Evolutionary conservation across 1,140 invertebrate genomes (phyloP).

Genomic region (Parasteatoda tepidariorum): DNA sequence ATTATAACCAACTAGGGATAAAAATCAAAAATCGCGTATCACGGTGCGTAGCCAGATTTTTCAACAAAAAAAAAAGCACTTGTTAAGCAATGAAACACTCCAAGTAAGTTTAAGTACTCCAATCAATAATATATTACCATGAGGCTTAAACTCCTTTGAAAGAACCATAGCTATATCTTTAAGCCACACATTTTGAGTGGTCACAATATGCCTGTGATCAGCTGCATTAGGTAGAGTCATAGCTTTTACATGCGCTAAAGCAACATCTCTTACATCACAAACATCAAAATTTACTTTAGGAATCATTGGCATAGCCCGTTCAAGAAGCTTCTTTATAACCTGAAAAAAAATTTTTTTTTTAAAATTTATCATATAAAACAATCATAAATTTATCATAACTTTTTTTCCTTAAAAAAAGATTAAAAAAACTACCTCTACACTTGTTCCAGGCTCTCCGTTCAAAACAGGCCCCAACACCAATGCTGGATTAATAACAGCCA

Average conservation of each 20-base stretch:
- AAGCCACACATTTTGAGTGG: slow-evolving; percentile 69
- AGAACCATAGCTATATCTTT: slow-evolving; percentile 70
- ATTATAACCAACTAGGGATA: too few species aligned
- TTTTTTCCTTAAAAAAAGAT: neutral
- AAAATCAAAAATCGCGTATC: too few species aligned
- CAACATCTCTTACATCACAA: slow-evolving; percentile 74
- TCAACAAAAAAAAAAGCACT: too few species aligned
- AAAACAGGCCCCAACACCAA: slow-evolving; percentile 73
- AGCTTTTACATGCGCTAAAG: slow-evolving; percentile 73
- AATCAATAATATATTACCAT: too few species aligned
- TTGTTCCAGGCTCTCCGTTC: slow-evolving; percentile 68
- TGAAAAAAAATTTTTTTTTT: slow-evolving; percentile 8
- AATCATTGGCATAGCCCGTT: slow-evolving; percentile 68
- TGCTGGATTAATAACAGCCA: slow-evolving; percentile 73
- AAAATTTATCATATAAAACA: neutral
- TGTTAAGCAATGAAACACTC: too few species aligned
- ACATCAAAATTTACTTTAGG: slow-evolving; percentile 71
- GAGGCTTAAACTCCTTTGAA: slow-evolving; percentile 68
- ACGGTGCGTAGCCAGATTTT: too few species aligned
- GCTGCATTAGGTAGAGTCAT: slow-evolving; percentile 71
- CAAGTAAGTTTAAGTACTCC: too few species aligned
- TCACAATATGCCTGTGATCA: slow-evolving; percentile 70
- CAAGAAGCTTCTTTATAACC: slow-evolving; percentile 53
- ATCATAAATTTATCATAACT: neutral
- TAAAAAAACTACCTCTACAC: slow-evolving; percentile 66